These are phyloP conservation scores for Sciurus vulgaris DNA, from an alignment of 2,797 vertebrate genomes.

Conservation along the genomic window DNA sequence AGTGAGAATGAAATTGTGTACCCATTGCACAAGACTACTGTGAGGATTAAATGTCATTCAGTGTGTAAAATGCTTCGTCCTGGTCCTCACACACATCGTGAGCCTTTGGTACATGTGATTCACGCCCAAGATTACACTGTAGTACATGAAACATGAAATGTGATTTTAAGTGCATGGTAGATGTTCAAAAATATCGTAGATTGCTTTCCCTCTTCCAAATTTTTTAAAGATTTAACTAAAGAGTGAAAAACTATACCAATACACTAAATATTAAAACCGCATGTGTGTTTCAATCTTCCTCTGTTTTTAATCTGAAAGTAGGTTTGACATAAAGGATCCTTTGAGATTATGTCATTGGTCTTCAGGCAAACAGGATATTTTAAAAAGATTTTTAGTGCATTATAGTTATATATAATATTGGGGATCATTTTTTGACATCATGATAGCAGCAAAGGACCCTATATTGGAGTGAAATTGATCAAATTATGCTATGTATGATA, in stretches of 20 bases:
- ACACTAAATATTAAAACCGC: not conserved
- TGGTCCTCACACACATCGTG: not conserved
- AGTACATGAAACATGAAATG: not conserved
- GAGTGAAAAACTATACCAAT: not conserved
- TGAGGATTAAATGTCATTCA: not conserved
- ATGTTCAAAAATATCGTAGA: not conserved
- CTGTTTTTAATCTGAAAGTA: not conserved
- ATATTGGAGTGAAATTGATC: too few species aligned
- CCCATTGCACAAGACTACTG: not conserved
- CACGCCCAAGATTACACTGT: not conserved
- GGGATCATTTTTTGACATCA: too few species aligned
- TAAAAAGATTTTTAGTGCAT: not conserved
- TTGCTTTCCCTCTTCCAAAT: not conserved
- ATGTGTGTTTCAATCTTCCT: not conserved
- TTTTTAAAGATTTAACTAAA: not conserved
- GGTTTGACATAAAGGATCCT: not conserved
- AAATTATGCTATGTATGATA: too few species aligned
- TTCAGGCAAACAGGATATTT: not conserved
- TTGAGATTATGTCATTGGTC: not conserved
- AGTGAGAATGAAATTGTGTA: not conserved
- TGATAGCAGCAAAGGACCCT: too few species aligned
- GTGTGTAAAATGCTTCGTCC: not conserved
- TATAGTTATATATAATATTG: too few species aligned
- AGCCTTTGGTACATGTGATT: not conserved
- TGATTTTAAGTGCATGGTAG: not conserved